phyloP scores from a whole-genome alignment of 1,140 invertebrate genomes.

The Thereuonema tuberculata region DNA sequence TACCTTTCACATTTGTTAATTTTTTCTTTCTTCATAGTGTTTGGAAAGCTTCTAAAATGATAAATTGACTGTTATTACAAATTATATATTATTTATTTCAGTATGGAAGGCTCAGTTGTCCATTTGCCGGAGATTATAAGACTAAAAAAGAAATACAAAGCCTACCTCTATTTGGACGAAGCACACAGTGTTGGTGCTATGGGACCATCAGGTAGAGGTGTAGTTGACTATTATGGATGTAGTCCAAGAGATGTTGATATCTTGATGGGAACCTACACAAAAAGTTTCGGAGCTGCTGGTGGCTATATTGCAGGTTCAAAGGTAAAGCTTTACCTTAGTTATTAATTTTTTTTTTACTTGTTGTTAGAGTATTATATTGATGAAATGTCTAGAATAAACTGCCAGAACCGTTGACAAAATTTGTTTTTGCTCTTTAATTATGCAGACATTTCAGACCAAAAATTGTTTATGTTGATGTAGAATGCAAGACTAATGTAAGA shows the following conservation, averaged over 20 bases:
- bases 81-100: constrained; percentile 31
- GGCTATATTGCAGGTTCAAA: constrained; percentile 89
- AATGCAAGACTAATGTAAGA: too few relatives aligned
- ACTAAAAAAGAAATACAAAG: constrained; percentile 91
- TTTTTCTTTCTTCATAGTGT: background rate
- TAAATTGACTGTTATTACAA: too few relatives aligned
- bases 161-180: constrained; percentile 87
- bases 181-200: constrained; percentile 93
- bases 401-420: background rate
- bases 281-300: constrained; percentile 92
- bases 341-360: background rate
- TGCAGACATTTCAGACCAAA: background rate
- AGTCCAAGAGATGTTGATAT: constrained; percentile 84
- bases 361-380: background rate
- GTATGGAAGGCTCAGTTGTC: constrained; percentile 95
- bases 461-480: background rate
- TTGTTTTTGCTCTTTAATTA: background rate
- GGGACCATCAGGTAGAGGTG: constrained; percentile 72
- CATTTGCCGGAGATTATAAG: constrained; percentile 74
- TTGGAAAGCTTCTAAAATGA: background rate
- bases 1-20: too few relatives aligned
- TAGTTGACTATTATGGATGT: constrained; percentile 69
- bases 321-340: constrained; percentile 31
- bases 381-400: background rate
- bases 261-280: constrained; percentile 93